These are phyloP conservation scores for Pseudocheirus occidentalis DNA, from an alignment of 2,797 vertebrate species.

Conservation along the genomic window DNA sequence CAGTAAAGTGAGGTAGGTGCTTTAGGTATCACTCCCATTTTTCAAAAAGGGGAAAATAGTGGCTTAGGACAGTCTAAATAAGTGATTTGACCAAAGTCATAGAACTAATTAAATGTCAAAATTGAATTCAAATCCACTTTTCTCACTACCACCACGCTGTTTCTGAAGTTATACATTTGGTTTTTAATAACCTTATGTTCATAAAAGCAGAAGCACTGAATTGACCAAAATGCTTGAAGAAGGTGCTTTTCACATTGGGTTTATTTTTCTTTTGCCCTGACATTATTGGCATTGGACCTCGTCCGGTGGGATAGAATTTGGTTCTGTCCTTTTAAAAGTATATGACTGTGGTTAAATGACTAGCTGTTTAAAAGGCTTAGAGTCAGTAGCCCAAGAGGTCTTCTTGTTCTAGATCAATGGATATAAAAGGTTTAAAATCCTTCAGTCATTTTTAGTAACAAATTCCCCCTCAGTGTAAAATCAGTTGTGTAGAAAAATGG, in stretches of 20 bases:
- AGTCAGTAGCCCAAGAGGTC: background rate
- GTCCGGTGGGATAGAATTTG: background rate
- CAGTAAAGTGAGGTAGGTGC: background rate
- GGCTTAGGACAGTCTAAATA: background rate
- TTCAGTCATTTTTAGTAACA: conserved; percentile 37
- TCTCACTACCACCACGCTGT: background rate
- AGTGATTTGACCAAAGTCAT: background rate
- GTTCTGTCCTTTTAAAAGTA: background rate
- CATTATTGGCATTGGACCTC: background rate
- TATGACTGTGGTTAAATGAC: background rate
- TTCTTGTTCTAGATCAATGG: conserved; percentile 18
- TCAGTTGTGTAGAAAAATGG: background rate
- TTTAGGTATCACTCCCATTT: background rate
- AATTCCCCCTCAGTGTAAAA: background rate
- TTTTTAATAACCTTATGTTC: background rate
- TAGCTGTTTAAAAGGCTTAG: background rate
- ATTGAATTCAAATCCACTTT: background rate
- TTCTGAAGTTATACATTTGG: background rate
- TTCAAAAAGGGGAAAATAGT: background rate
- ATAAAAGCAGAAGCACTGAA: conserved; percentile 36
- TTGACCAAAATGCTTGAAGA: conserved; percentile 39
- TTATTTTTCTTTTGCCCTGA: background rate
- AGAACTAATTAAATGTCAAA: background rate
- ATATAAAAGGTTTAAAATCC: conserved; percentile 28
- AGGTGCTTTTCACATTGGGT: conserved; percentile 17